These are phyloP conservation scores for Bugulina stolonifera DNA, from an alignment of 2,888 invertebrate genomes.

Conservation along the genomic window DNA sequence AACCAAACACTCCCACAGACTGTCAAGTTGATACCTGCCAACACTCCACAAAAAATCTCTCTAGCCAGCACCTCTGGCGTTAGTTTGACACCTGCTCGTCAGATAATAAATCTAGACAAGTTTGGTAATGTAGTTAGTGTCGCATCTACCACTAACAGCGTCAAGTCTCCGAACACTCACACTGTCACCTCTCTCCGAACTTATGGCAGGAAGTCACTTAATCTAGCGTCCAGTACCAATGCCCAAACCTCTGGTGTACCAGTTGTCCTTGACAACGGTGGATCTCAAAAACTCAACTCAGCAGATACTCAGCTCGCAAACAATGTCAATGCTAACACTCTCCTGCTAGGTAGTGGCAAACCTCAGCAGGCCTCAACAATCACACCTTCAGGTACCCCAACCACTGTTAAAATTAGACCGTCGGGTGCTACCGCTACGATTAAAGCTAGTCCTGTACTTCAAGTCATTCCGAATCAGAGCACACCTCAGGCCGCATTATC, in stretches of 20 bases:
- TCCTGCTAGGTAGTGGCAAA: neutral
- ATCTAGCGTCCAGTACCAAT: neutral
- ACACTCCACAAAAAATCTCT: no score
- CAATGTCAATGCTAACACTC: neutral
- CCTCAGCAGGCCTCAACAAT: no score
- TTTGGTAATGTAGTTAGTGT: neutral
- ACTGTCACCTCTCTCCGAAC: neutral
- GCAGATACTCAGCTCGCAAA: neutral
- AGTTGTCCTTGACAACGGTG: neutral
- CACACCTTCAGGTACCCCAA: no score
- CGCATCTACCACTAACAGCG: neutral
- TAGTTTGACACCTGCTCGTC: neutral
- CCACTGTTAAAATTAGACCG: neutral
- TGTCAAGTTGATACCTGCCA: neutral
- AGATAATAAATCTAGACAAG: constrained; percentile 1
- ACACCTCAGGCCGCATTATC: neutral
- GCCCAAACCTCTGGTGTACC: neutral
- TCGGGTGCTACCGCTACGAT: neutral
- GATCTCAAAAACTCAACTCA: neutral
- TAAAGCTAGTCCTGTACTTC: neutral
- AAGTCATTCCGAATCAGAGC: neutral
- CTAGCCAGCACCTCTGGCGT: no score
- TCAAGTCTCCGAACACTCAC: neutral
- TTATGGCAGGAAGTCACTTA: constrained; percentile 1
- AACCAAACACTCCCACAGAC: neutral